Conservation (phyloP, 2,113 vertebrate species). For the Poecilia latipinna region DNA sequence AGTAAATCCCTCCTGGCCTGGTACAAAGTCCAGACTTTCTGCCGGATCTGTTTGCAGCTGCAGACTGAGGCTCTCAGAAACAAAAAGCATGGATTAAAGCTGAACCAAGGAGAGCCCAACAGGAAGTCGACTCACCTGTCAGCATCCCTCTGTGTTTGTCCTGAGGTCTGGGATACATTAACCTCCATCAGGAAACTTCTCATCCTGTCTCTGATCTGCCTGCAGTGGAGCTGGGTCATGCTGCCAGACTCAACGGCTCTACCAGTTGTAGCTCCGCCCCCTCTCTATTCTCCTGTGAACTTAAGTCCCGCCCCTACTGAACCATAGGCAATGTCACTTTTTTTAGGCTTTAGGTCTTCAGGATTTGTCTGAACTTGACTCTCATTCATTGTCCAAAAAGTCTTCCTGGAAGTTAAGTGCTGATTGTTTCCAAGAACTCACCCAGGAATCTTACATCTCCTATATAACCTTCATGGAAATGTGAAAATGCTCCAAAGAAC, state of each 20-base stretch:
- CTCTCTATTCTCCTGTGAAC: not conserved
- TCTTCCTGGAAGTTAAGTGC: not conserved
- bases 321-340: too few relatives aligned
- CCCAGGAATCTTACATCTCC: not conserved
- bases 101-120: not conserved
- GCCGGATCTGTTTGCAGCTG: too few relatives aligned
- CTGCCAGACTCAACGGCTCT: not conserved
- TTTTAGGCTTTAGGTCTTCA: not conserved
- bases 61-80: too few relatives aligned
- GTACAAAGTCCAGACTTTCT: not conserved
- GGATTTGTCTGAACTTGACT: not conserved
- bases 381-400: not conserved
- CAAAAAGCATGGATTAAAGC: not conserved
- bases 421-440: not conserved
- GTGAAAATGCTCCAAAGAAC: not conserved
- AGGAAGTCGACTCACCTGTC: slow-evolving; percentile 29
- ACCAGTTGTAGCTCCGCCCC: not conserved
- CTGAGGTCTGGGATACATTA: not conserved
- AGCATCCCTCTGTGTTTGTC: slow-evolving; percentile 12
- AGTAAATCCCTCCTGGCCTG: not conserved
- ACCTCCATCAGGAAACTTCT: not conserved
- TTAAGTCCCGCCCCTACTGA: not conserved
- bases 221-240: not conserved
- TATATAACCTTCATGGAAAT: not conserved
- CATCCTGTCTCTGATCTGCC: not conserved